phyloP scores from a whole-genome alignment of 2,797 vertebrate genomes.

The Urosaurus nigricauda region DNA sequence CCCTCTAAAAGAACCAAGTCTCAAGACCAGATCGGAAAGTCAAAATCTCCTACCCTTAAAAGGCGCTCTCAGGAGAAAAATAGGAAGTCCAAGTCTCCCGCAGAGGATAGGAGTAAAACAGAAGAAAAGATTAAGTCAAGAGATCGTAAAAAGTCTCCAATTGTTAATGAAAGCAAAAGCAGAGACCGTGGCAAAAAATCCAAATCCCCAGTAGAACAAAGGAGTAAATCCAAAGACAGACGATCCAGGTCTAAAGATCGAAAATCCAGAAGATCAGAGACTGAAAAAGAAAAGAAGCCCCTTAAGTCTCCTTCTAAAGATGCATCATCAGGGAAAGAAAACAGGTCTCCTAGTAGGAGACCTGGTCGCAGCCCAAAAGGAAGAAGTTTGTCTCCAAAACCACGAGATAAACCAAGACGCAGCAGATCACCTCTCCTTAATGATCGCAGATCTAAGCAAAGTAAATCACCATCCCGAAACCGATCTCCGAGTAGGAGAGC shows the following conservation, averaged over 20 bases:
- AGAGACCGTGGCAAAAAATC: slow-evolving; percentile 87
- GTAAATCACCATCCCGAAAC: slow-evolving; percentile 88
- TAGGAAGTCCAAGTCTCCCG: slow-evolving; percentile 80
- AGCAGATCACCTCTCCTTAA: slow-evolving; percentile 84
- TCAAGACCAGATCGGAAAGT: slow-evolving; percentile 88
- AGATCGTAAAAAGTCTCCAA: slow-evolving; percentile 86
- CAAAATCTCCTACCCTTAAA: slow-evolving; percentile 86
- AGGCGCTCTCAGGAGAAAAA: slow-evolving; percentile 83
- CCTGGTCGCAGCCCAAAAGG: slow-evolving; percentile 86
- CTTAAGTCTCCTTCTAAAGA: slow-evolving; percentile 97
- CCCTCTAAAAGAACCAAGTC: slow-evolving; percentile 85
- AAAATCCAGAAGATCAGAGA: slow-evolving; percentile 81
- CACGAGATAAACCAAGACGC: slow-evolving; percentile 82
- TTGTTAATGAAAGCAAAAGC: slow-evolving; percentile 85
- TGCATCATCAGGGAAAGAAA: slow-evolving; percentile 96
- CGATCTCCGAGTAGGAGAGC: slow-evolving; percentile 87
- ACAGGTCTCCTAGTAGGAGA: slow-evolving; percentile 90
- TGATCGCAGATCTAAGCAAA: slow-evolving; percentile 88
- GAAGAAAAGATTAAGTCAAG: slow-evolving; percentile 81
- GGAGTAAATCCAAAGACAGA: slow-evolving; percentile 87
- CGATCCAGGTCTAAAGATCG: slow-evolving; percentile 83
- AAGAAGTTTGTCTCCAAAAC: slow-evolving; percentile 90
- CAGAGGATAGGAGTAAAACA: slow-evolving; percentile 82
- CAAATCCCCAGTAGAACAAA: slow-evolving; percentile 83
- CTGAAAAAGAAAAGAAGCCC: slow-evolving; percentile 89